A percentile compares a stretch with the other conserved stretches of the same genome.
These are phyloP conservation scores for Neomorphus geoffroyi DNA, from an alignment of 2,797 vertebrate species.

Conservation along the genomic window DNA sequence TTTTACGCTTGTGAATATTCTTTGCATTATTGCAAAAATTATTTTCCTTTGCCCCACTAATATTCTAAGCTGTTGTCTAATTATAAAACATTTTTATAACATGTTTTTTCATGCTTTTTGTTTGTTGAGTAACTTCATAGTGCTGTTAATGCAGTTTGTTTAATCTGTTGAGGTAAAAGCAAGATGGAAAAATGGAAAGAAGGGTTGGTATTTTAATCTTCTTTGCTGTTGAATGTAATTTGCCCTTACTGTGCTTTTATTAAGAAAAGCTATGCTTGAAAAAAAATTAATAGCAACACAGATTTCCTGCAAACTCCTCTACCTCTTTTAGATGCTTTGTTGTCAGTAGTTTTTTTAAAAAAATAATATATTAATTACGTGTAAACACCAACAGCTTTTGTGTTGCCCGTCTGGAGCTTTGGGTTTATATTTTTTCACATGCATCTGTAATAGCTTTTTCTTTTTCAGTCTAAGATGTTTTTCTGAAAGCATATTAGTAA, in stretches of 20 bases:
- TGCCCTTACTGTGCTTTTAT: conserved; percentile 39
- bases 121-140: background rate
- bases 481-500: background rate
- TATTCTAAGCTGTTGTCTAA: background rate
- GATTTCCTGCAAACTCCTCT: background rate
- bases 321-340: background rate
- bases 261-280: background rate
- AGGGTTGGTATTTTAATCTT: conserved; percentile 41
- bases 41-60: background rate
- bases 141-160: conserved; percentile 17
- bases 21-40: background rate
- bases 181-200: conserved; percentile 7
- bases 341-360: background rate
- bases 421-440: background rate
- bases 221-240: conserved; percentile 13
- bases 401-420: background rate
- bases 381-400: background rate
- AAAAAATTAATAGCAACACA: background rate
- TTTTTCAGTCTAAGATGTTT: background rate
- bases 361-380: background rate
- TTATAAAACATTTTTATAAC: background rate
- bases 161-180: conserved; percentile 43
- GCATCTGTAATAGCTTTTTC: background rate
- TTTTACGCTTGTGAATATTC: background rate
- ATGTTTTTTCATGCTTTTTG: conserved; percentile 29